Percentiles rank a stretch among this genome's conserved stretches.
phyloP scores from a whole-genome alignment of 2,888 invertebrate genomes.

The Altica lythri region DNA sequence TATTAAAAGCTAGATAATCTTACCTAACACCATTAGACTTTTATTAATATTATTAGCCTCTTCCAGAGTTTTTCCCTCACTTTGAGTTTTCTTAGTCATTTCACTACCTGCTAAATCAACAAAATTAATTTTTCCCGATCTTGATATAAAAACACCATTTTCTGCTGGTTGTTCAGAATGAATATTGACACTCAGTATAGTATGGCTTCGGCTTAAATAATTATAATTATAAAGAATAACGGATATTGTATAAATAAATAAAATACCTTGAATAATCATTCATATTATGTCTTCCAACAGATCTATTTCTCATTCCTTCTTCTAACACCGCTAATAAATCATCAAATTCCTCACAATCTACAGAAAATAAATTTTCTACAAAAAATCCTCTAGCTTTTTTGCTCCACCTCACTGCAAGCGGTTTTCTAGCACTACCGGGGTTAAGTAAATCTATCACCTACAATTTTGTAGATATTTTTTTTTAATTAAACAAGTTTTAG shows the following conservation, averaged over 20 bases:
- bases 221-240: neutral
- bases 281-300: constrained; percentile 89
- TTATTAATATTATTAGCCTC: constrained; percentile 97
- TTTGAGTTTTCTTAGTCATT: constrained; percentile 90
- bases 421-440: constrained; percentile 79
- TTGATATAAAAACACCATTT: constrained; percentile 82
- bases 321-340: constrained; percentile 91
- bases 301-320: constrained; percentile 91
- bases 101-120: constrained; percentile 97
- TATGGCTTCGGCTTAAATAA: constrained; percentile 74
- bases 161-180: constrained; percentile 82
- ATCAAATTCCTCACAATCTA: constrained; percentile 91
- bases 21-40: constrained; percentile 91
- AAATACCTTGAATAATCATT: constrained; percentile 78
- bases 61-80: constrained; percentile 84
- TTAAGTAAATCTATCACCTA: constrained; percentile 94
- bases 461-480: no score
- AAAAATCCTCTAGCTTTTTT: constrained; percentile 92
- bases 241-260: neutral
- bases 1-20: no score
- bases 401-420: constrained; percentile 90
- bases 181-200: constrained; percentile 87
- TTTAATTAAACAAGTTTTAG: no score
- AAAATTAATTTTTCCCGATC: constrained; percentile 93
- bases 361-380: constrained; percentile 94